These are phyloP conservation scores for Ammodytes dubius DNA, from an alignment of 2,113 vertebrate species.

Conservation along the genomic window DNA sequence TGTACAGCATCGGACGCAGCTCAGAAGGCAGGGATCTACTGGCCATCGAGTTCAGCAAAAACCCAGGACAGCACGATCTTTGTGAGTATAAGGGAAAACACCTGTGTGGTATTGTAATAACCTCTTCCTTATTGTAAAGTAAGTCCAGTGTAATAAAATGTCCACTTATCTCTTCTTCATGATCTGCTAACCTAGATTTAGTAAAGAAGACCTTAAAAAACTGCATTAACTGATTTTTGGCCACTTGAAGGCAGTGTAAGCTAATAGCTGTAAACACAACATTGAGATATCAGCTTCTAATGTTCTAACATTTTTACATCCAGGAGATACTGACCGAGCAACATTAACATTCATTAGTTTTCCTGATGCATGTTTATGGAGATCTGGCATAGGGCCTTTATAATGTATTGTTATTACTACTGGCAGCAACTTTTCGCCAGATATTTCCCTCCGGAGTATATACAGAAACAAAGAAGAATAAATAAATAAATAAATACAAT, in stretches of 20 bases:
- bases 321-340: neutral
- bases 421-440: neutral
- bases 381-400: neutral
- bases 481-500: too few relatives aligned
- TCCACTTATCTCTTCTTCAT: neutral
- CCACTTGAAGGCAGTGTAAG: neutral
- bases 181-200: neutral
- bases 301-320: neutral
- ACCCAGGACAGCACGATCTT: conserved; percentile 93
- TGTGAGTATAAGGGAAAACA: conserved; percentile 84
- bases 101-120: neutral
- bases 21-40: conserved; percentile 93
- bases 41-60: conserved; percentile 94
- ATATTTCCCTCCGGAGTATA: neutral
- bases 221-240: neutral
- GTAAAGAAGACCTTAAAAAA: neutral
- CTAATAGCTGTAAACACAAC: neutral
- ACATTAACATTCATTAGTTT: neutral
- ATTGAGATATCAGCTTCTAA: neutral
- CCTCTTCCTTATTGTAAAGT: too few relatives aligned
- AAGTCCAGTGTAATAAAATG: neutral
- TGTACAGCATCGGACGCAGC: conserved; percentile 96
- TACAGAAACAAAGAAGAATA: neutral
- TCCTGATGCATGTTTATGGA: neutral
- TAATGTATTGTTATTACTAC: neutral